Conservation (phyloP, 2,797 vertebrate genomes). For the Takifugu rubripes region DNA sequence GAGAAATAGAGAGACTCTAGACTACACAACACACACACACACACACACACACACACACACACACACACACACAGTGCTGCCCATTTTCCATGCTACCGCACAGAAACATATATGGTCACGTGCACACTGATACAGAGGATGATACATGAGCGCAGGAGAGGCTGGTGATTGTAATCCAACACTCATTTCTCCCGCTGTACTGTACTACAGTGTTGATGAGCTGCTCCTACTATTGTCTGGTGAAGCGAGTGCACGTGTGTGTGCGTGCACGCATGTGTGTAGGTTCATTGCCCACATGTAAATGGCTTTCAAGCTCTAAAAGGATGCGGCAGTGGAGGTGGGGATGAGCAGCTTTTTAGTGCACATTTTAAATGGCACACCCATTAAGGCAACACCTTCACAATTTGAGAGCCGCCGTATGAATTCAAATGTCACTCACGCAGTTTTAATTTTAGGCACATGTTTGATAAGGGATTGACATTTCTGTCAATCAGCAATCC, state of each 20-base stretch:
- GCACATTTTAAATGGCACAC: conserved; percentile 50
- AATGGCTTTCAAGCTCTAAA: conserved; percentile 17
- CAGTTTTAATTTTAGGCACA: conserved; percentile 46
- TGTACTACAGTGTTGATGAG: conserved; percentile 29
- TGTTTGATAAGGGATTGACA: conserved; percentile 41
- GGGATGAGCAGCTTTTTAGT: conserved; percentile 40
- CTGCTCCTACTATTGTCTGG: conserved; percentile 1
- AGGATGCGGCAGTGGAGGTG: conserved; percentile 15
- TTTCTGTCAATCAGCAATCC: conserved; percentile 44
- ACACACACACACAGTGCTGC: conserved; percentile 8
- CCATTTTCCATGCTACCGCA: not conserved
- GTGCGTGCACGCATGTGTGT: conserved; percentile 2
- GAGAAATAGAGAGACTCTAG: conserved; percentile 69
- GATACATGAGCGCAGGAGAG: conserved; percentile 38
- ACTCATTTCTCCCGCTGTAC: conserved; percentile 35
- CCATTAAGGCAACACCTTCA: conserved; percentile 48
- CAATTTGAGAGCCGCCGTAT: conserved; percentile 43
- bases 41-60: conserved; percentile 10
- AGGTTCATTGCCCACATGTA: conserved; percentile 14
- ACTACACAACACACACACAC: conserved; percentile 31
- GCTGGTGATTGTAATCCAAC: conserved; percentile 42
- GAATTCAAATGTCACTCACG: conserved; percentile 62
- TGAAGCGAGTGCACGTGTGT: conserved; percentile 10
- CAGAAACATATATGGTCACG: conserved; percentile 7
- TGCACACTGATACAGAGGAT: conserved; percentile 13